phyloP scores from a whole-genome alignment of 2,888 invertebrate genomes.

The Coenonympha arcania region DNA sequence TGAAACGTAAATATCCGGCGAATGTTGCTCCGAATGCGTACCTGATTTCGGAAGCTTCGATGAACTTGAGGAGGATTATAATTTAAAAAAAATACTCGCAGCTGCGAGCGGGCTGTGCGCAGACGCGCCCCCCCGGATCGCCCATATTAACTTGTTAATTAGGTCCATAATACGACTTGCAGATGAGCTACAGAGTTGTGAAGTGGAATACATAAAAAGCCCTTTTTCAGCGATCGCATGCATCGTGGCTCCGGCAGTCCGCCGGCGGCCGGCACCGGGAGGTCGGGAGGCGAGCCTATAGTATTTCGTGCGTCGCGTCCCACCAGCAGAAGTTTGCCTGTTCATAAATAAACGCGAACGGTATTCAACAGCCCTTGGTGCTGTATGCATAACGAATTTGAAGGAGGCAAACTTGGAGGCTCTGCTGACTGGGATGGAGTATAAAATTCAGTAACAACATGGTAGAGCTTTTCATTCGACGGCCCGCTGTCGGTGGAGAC shows the following conservation, averaged over 20 bases:
- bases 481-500: constrained; percentile 69
- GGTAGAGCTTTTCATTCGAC: constrained; percentile 73
- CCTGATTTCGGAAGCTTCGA: background rate
- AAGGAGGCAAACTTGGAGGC: constrained; percentile 76
- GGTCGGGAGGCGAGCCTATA: constrained; percentile 63
- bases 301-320: constrained; percentile 63
- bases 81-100: background rate
- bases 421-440: constrained; percentile 74
- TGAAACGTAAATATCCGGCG: too few relatives aligned
- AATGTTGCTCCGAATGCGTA: constrained; percentile 27
- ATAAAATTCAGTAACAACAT: constrained; percentile 76
- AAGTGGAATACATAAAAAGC: constrained; percentile 81
- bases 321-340: constrained; percentile 75
- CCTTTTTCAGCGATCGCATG: constrained; percentile 76
- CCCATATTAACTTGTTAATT: constrained; percentile 93
- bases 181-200: constrained; percentile 82
- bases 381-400: constrained; percentile 77
- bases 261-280: constrained; percentile 42
- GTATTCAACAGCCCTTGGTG: constrained; percentile 77
- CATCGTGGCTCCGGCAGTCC: constrained; percentile 60
- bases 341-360: constrained; percentile 76
- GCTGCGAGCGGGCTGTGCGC: constrained; percentile 48
- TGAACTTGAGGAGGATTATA: background rate
- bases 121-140: constrained; percentile 71
- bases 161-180: constrained; percentile 92